These are phyloP conservation scores for Drosophila emarginata DNA, from an alignment of 2,888 invertebrate genomes.

Conservation along the genomic window DNA sequence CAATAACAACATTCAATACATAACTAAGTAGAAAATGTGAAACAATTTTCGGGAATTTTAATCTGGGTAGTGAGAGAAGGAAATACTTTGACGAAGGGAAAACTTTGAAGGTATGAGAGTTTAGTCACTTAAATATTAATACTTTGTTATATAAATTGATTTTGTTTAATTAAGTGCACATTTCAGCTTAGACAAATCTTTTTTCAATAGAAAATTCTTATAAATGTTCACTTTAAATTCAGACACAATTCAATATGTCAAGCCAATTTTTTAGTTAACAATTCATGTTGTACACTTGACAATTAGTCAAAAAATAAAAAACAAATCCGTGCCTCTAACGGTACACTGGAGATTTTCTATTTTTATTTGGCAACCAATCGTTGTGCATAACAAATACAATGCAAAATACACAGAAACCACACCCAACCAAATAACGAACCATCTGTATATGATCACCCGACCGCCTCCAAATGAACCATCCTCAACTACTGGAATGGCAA, in stretches of 20 bases:
- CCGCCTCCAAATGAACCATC: background rate
- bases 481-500: slow-evolving; percentile 45
- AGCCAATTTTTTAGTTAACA: slow-evolving; percentile 11
- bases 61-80: slow-evolving; percentile 26
- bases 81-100: background rate
- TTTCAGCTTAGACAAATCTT: too few species aligned
- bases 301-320: slow-evolving; percentile 69
- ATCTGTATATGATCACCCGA: background rate
- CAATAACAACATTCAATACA: slow-evolving; percentile 9
- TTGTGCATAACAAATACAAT: background rate
- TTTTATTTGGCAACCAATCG: slow-evolving; percentile 1
- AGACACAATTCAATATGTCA: too few species aligned
- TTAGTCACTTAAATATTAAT: too few species aligned
- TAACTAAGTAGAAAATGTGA: slow-evolving; percentile 47
- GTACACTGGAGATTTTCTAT: background rate
- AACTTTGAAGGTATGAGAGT: background rate
- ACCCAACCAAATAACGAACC: background rate
- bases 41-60: slow-evolving; percentile 54
- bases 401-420: slow-evolving; percentile 1
- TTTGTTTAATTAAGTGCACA: background rate
- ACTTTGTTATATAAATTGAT: background rate
- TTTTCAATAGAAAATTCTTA: too few species aligned
- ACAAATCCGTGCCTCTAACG: slow-evolving; percentile 52
- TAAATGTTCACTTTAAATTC: too few species aligned
- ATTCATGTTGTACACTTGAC: slow-evolving; percentile 43